Evolutionary conservation across 2,113 vertebrate species (phyloP), one percentile per base, ranked within the genome.

Genomic region (Thinocorus orbignyianus): DNA sequence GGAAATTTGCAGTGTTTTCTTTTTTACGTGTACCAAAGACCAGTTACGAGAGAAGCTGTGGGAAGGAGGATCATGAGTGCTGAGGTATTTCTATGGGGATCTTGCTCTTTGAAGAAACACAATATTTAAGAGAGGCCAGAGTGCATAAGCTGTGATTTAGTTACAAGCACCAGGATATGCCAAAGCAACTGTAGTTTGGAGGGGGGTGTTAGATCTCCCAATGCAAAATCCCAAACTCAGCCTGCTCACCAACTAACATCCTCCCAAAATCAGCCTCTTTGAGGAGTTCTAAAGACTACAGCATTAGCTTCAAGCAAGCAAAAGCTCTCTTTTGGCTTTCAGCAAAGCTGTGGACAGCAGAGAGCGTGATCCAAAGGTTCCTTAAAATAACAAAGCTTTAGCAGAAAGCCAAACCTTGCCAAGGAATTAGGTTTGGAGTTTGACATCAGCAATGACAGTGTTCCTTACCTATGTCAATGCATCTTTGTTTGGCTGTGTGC

Each of bases 401-500:
- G 80, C 73, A 98, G 89, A 96, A 97, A 97, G 18, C 9, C 48
- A 69, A 60, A 39, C 30, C 60, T 91, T 97, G 97, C 95, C 96
- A 97, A 93, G 90, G 65, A 97, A 95, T 55, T 86, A 94, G 35
- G 65, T 55, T 65, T 69, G 54, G 86, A 95, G 90, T 85, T 70
- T 92, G 95, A 92, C 55, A 86, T 71, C 24, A 55, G 90, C 55
- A 55, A 46, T 11, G 26, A 48, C 13, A 24, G 61, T 5, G 78
- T 64, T 71, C 78, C 98, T 98, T 96, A 99, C 99, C 99, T 16
- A 99, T 99, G 95, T 99, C 99, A 82, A 99, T 99, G 97, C 99
- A 99, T 77, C 99, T 98, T 97, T 99, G 99, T 93, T 99, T 99
- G 41, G 99, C 99, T 0, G 99, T 99, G 98, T 99, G 99, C 95